Base-by-base conservation (phyloP, 2,888 invertebrate genomes). In the Hipparchia sbordonii region DNA sequence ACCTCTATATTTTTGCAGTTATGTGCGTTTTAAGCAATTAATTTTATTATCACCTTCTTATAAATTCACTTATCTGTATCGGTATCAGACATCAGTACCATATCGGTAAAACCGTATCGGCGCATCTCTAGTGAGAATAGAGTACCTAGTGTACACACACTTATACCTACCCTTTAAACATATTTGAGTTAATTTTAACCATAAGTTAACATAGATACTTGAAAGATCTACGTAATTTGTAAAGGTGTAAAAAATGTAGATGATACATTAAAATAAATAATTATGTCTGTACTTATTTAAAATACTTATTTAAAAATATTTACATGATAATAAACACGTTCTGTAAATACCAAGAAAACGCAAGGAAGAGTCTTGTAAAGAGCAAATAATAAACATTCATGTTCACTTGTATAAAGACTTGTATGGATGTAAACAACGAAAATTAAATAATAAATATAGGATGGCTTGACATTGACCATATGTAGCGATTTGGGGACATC, bases 401-500 rank as follows among this genome's bases (percentile, higher is more conserved):
- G n/a, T 60, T 48, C 46, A 46, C 70, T 56, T 62, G 51, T 70
- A 70, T 63, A 62, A 62, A 59, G 23, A 46, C 70, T 56, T 62
- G 51, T 70, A 70, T 63, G 70, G 70, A 59, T 4, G 61, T 52
- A 63, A 60, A 63, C 62, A 63, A 62, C 46, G 48, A 54, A 69
- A 68, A 66, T 61, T 65, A 67, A 59, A 74, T 69, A 74, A 72
- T 68, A 73, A 70, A 73, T 75, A 76, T 72, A 56, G 61, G 65
- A 71, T 73, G 51, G 61, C 48, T 61, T 69, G 74, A 77, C 77
- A 77, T 76, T 78, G 77, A 73, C 75, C 73, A 74, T 75, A 71
- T 74, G 59, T 67, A 76, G 73, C 65, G 70, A 60, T 74, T 74
- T 74, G 72, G 75, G 72, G 76, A 61, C 74, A 70, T 72, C 72